Percentiles rank a stretch among this genome's conserved stretches.
Conservation (phyloP, 2,888 invertebrate species). For the Prenolepis imparis region DNA sequence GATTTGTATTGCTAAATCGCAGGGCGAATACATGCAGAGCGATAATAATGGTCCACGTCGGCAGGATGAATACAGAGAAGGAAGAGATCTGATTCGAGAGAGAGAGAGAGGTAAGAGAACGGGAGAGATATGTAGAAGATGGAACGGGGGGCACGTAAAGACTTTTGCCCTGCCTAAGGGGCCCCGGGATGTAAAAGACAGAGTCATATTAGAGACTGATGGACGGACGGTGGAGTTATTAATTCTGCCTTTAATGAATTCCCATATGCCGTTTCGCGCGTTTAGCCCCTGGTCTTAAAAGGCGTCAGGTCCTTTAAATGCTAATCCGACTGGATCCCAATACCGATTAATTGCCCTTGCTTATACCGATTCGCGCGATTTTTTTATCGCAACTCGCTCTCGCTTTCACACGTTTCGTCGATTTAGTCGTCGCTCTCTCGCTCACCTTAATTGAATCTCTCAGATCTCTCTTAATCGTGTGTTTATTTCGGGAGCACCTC, state of each 20-base stretch:
- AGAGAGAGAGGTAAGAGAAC: neutral
- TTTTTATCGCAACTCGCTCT: slow-evolving; percentile 10
- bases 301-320: slow-evolving; percentile 75
- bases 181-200: slow-evolving; percentile 58
- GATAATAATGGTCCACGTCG: slow-evolving; percentile 56
- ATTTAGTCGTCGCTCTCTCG: slow-evolving; percentile 33
- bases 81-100: slow-evolving; percentile 52
- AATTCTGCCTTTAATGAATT: slow-evolving; percentile 75
- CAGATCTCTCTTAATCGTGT: slow-evolving; percentile 17
- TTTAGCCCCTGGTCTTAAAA: slow-evolving; percentile 58
- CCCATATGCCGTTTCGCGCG: slow-evolving; percentile 62
- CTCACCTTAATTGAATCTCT: slow-evolving; percentile 42
- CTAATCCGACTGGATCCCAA: slow-evolving; percentile 70
- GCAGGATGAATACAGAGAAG: slow-evolving; percentile 27
- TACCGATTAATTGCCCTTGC: slow-evolving; percentile 72
- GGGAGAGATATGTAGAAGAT: slow-evolving; percentile 19
- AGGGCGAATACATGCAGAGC: slow-evolving; percentile 12
- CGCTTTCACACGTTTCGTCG: slow-evolving; percentile 5
- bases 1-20: slow-evolving; percentile 50
- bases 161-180: slow-evolving; percentile 53
- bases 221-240: slow-evolving; percentile 69
- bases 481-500: neutral
- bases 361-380: slow-evolving; percentile 22
- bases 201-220: slow-evolving; percentile 64
- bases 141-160: slow-evolving; percentile 35